These are phyloP conservation scores for Psettodes erumei DNA, from an alignment of 2,113 vertebrate species.

Conservation along the genomic window DNA sequence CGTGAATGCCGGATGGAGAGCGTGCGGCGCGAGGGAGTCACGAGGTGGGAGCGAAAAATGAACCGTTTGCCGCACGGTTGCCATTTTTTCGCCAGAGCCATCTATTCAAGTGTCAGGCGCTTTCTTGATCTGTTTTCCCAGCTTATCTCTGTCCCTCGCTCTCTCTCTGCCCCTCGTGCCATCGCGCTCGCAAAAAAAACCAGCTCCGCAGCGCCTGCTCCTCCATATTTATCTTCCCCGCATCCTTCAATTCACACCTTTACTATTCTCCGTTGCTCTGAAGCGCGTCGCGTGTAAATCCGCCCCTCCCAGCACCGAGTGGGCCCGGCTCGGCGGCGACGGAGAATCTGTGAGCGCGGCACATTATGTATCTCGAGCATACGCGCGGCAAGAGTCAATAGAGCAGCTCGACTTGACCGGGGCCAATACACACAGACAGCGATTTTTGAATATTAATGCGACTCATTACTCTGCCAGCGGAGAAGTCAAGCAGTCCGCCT, in stretches of 20 bases:
- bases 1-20: conserved; percentile 16
- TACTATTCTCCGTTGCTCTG: too few relatives aligned
- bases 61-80: conserved; percentile 24
- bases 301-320: conserved; percentile 26
- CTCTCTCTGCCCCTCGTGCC: conserved; percentile 3
- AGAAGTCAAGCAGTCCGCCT: conserved; percentile 52
- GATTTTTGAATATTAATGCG: conserved; percentile 73
- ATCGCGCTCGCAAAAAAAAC: too few relatives aligned
- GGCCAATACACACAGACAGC: conserved; percentile 61
- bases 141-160: background rate
- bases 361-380: conserved; percentile 54
- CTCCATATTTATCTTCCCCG: conserved; percentile 9
- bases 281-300: too few relatives aligned
- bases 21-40: conserved; percentile 8
- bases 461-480: conserved; percentile 59
- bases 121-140: conserved; percentile 8
- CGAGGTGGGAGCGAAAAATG: conserved; percentile 1
- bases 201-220: conserved; percentile 3
- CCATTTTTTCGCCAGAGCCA: conserved; percentile 35
- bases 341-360: conserved; percentile 28
- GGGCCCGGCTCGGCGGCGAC: conserved; percentile 35
- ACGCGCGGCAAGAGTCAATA: conserved; percentile 44
- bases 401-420: conserved; percentile 18
- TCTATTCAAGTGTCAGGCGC: conserved; percentile 40
- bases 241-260: conserved; percentile 19